These are phyloP conservation scores for Zophobas atratus DNA, from an alignment of 1,140 invertebrate species.

Conservation along the genomic window DNA sequence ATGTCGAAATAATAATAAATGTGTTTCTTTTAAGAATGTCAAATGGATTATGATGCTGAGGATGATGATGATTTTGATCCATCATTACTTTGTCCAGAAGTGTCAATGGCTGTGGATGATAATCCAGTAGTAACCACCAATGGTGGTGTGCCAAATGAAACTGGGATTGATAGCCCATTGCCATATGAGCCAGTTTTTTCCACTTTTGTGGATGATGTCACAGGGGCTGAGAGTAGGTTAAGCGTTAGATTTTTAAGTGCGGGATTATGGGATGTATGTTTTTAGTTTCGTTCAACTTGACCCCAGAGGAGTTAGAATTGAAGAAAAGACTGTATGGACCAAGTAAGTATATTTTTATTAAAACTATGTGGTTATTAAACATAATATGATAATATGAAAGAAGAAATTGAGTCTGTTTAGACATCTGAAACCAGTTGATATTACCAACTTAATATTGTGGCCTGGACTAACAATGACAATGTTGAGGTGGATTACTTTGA, in stretches of 20 bases:
- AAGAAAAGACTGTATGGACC: conserved; percentile 54
- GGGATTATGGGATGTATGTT: conserved; percentile 29
- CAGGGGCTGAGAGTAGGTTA: conserved; percentile 60
- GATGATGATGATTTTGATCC: conserved; percentile 63
- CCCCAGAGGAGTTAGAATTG: conserved; percentile 54
- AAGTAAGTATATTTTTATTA: conserved; percentile 51
- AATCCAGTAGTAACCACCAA: conserved; percentile 55
- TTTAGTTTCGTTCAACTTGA: conserved; percentile 59
- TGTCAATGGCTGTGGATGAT: conserved; percentile 63
- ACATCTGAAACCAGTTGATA: too few species aligned
- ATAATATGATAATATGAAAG: neutral
- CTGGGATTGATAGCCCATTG: conserved; percentile 52
- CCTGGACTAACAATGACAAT: too few species aligned
- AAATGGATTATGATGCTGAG: conserved; percentile 52
- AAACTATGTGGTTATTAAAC: neutral
- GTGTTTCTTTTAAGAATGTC: conserved; percentile 6
- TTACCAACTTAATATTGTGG: too few species aligned
- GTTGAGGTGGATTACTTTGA: too few species aligned
- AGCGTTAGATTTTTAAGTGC: conserved; percentile 11
- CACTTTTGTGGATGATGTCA: conserved; percentile 61
- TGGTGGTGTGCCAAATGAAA: conserved; percentile 45
- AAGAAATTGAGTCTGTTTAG: too few species aligned
- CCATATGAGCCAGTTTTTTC: conserved; percentile 60
- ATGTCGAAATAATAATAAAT: neutral
- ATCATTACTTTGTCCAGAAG: conserved; percentile 60